phyloP scores from a whole-genome alignment of 2,797 vertebrate genomes.

The Onychomys torridus region DNA sequence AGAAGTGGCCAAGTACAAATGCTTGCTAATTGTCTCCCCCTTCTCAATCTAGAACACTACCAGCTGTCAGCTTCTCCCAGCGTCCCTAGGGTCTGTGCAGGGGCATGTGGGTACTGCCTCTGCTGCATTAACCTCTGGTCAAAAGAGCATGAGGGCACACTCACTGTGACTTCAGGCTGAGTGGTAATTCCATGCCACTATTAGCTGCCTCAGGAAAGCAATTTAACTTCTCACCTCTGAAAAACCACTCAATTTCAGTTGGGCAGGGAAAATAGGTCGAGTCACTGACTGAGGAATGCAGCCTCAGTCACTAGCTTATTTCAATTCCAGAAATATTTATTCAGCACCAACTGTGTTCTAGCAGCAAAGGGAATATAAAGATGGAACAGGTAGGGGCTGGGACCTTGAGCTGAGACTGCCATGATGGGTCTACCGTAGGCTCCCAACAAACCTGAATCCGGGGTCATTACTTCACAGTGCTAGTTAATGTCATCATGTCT shows the following conservation, averaged over 20 bases:
- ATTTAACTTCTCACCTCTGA: not conserved
- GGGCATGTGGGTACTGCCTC: not conserved
- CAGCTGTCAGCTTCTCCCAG: not conserved
- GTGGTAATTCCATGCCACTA: not conserved
- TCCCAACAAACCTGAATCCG: not conserved
- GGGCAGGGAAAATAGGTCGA: not conserved
- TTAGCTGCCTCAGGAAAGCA: not conserved
- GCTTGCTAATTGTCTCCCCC: not conserved
- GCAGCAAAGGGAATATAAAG: not conserved
- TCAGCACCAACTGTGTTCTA: not conserved
- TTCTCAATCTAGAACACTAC: not conserved
- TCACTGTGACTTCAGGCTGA: not conserved
- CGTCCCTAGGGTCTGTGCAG: too few relatives aligned
- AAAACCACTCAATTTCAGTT: not conserved
- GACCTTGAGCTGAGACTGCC: not conserved
- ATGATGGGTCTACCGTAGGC: not conserved
- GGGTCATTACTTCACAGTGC: not conserved
- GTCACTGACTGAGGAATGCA: not conserved
- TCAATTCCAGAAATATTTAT: constrained; percentile 57
- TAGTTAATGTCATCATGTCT: not conserved
- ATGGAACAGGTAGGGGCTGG: not conserved
- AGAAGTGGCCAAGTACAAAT: not conserved
- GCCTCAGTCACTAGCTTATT: not conserved
- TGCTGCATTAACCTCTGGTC: not conserved
- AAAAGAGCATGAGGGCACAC: not conserved